Conservation (phyloP, 2,888 invertebrate species). For the Callyntrura guangdongensis region DNA sequence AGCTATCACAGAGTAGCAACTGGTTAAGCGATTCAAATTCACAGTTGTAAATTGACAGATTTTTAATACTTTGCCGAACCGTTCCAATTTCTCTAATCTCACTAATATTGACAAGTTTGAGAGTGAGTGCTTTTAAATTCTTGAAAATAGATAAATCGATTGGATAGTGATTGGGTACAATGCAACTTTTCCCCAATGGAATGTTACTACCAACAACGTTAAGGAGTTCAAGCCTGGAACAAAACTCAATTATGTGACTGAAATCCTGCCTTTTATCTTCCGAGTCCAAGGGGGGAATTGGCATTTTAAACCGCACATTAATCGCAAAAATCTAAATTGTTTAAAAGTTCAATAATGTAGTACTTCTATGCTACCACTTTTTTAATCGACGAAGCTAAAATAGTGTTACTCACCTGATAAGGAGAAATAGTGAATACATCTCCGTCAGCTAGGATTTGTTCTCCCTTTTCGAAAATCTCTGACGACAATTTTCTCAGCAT, state of each 20-base stretch:
- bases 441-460: conserved; percentile 89
- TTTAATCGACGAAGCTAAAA: no score
- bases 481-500: conserved; percentile 93
- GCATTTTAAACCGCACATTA: conserved; percentile 94
- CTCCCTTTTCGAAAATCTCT: conserved; percentile 92
- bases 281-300: conserved; percentile 93
- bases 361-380: no score
- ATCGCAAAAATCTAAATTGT: conserved; percentile 95
- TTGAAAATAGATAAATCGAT: conserved; percentile 96
- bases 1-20: conserved; percentile 93
- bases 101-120: conserved; percentile 90
- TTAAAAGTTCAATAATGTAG: no score
- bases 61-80: conserved; percentile 89
- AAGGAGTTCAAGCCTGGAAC: conserved; percentile 91
- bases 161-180: conserved; percentile 92
- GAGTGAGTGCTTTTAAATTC: conserved; percentile 88
- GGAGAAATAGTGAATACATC: conserved; percentile 91
- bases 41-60: conserved; percentile 90
- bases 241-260: conserved; percentile 96
- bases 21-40: conserved; percentile 91
- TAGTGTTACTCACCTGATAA: conserved; percentile 91
- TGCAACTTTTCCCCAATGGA: conserved; percentile 93
- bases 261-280: conserved; percentile 94
- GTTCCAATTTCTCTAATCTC: conserved; percentile 86
- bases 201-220: conserved; percentile 90